Conservation (phyloP, 2,113 vertebrate species). For the Lethenteron reissneri region DNA sequence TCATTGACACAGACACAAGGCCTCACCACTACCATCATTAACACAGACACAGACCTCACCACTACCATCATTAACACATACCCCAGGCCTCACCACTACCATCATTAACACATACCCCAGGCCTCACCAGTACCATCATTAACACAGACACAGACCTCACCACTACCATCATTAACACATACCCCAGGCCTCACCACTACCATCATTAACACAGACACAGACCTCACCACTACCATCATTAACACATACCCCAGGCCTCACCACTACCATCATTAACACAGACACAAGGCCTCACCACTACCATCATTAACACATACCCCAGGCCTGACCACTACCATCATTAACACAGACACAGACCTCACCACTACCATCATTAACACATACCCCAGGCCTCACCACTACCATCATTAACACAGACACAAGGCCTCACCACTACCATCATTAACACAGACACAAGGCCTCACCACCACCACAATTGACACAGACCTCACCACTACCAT, state of each 20-base stretch:
- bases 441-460: no score
- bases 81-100: background rate
- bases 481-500: background rate
- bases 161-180: background rate
- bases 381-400: no score
- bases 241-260: background rate
- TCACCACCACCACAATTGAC: background rate
- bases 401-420: background rate
- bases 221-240: background rate
- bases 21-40: no score
- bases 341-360: background rate
- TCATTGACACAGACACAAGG: background rate
- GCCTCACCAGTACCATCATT: background rate
- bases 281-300: no score
- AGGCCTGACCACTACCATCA: background rate
- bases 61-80: background rate
- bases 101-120: no score
- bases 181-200: background rate
- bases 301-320: background rate
- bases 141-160: background rate
- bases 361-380: no score
- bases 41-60: no score
- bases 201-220: no score
- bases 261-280: no score
- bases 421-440: no score